Evolutionary conservation across 2,113 vertebrate genomes (phyloP), one percentile per base, ranked within the genome.

Genomic region (Anolis carolinensis): DNA sequence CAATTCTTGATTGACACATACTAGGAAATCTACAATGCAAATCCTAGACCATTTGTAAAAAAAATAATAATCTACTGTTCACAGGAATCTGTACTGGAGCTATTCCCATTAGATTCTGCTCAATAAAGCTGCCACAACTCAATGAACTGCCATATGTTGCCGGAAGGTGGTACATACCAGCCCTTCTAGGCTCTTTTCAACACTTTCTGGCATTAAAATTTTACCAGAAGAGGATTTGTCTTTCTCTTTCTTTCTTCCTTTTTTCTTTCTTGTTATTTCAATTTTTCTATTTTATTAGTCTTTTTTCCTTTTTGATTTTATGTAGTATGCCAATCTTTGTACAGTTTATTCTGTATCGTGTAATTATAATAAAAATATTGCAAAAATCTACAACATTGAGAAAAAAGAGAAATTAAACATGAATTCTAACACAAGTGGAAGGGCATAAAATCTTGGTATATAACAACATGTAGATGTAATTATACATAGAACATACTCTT

Each of bases 401-500:
- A 5, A 5, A 5, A 44, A 44, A 44, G 59, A 4, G 59, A 59
- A 83, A 71, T 4, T 59, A 83, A 36, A 23, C 25, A 74, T 63
- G 52, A 62, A 52, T 27, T 74, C 10, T 39, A 83, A 36, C 34
- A 39, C 36, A 73, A 30, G 25, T n/a, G 39, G 39, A 62, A 36
- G 32, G 50, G 62, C 70, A 73, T 73, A 32, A 62, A 39, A 36
- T 73, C 62, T 83, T 36, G 70, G 74, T 83, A 55, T 63, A 63
- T 1, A 83, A 36, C 50, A 79, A 72, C 5, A 39, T 86, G 50
- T 32, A 86, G 21, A 50, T 62, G 50, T n/a, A 79, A 70, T 79
- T 79, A 78, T 72, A 74, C 71, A 75, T 59, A 36, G 52, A 74
- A 83, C 71, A 83, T 75, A 63, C 27, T 75, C 63, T 70, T 65